These are phyloP conservation scores for Himalopsyche anomala DNA, from an alignment of 2,888 invertebrate species.

Conservation along the genomic window DNA sequence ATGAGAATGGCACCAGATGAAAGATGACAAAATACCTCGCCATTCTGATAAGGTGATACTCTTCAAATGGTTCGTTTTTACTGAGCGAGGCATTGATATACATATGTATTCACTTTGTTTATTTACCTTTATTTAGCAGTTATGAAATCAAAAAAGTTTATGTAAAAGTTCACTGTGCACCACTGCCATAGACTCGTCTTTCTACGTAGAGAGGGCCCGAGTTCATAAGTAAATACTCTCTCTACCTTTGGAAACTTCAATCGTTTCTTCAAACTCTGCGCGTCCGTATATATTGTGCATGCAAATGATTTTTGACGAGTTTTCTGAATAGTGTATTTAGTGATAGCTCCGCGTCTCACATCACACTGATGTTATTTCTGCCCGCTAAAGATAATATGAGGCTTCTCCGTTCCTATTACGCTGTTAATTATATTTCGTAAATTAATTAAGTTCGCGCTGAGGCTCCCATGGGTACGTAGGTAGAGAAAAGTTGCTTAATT, in stretches of 20 bases:
- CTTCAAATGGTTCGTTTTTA: too few species aligned
- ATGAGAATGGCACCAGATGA: too few species aligned
- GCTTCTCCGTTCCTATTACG: neutral
- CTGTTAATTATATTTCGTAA: neutral
- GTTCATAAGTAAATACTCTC: conserved; percentile 29
- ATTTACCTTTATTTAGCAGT: too few species aligned
- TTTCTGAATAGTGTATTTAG: conserved; percentile 16
- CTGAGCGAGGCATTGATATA: too few species aligned
- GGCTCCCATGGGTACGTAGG: neutral
- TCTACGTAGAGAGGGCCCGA: neutral
- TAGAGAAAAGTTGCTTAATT: too few species aligned
- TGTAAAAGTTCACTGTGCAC: neutral
- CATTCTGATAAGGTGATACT: too few species aligned
- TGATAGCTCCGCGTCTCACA: neutral
- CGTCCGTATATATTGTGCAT: conserved; percentile 2
- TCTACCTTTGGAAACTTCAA: neutral
- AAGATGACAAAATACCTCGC: too few species aligned
- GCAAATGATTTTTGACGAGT: conserved; percentile 35
- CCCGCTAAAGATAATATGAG: conserved; percentile 19
- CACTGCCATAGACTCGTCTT: neutral
- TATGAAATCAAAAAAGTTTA: too few species aligned
- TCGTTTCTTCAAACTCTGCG: conserved; percentile 9
- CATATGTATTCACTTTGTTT: too few species aligned
- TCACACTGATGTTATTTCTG: neutral
- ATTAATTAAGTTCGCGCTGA: conserved; percentile 22